Base-by-base conservation (phyloP, 2,888 invertebrate species). In the Ariolimax columbianus region DNA sequence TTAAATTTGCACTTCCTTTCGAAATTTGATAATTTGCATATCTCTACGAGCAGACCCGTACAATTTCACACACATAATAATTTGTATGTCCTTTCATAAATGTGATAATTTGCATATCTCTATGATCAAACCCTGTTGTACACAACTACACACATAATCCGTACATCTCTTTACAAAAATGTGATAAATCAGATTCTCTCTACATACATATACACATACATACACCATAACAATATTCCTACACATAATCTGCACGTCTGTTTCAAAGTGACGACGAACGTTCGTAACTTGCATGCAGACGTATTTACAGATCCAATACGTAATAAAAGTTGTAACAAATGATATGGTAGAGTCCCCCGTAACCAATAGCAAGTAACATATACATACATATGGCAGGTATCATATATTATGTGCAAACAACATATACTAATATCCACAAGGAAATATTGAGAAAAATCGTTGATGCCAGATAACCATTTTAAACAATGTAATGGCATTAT, bases 311-410 rank as follows among this genome's bases (percentile, higher is more conserved):
- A 81, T 26, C 23, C 30, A 3, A 43, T 78, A 59, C 26, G 66
- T 59, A 43, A 78, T 77, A 66, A 78, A 63, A 47, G 19, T 77
- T 55, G 14, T 40, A 66, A 59, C 26, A 63, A 73, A 30, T 78
- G 78, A 78, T 78, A 78, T 78, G 78, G 78, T 78, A 59, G n/a
- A n/a, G 9, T 78, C 73, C 30, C 78, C 78, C 66, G n/a, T 78
- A 78, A 78, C 78, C 78, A 78, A 26, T n/a, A 40, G 38, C n/a
- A 75, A n/a, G 26, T 43, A 47, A 75, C 47, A 75, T 43, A n/a
- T 47, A 47, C 26, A 30, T 75, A 70, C 3, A 36, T 75, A 75
- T 75, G 47, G 43, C 73, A 43, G 73, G 73, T 75, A n/a, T 75
- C 14, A 75, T 11, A 47, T 30, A 75, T 23, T 40, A 40, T 72